Base-by-base conservation (phyloP, 2,888 invertebrate species). In the Epicampocera succincta region DNA sequence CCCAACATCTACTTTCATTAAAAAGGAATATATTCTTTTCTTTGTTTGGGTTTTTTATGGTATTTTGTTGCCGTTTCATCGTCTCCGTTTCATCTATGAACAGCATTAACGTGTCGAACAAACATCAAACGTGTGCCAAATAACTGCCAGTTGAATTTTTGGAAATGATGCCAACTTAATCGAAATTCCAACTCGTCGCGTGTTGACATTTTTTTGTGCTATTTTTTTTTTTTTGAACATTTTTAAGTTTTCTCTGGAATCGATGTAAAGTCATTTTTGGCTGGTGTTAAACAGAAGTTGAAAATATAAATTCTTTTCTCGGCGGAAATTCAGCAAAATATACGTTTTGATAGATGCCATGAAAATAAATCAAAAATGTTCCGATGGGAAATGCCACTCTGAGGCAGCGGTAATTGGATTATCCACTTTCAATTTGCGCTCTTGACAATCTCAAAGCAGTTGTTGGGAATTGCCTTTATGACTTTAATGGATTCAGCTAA, bases 131-230 rank as follows among this genome's bases (percentile, higher is more conserved):
- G 71, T 75, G 44, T 82, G 82, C 82, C 82, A 82, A 82, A 78
- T 71, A 82, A 82, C 48, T 78, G 74, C 65, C 78, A 82, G 58
- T 74, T 82, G 58, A 65, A n/a, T 61, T 77, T 78, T 58, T 71
- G 48, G 66, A 82, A 78, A 78, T 82, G 78, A 78, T 82, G 82
- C 82, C 82, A 82, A 82, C 82, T 82, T 82, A 78, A 82, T 82
- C 82, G 82, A 82, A 82, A 82, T 82, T 71, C 78, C 82, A 82
- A 82, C 74, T 82, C 82, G 82, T 82, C 78, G 78, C 82, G 82
- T 78, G 82, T 61, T 78, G 78, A 78, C 60, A 78, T 78, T 69
- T 68, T 73, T 58, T 46, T 29, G 12, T 19, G 58, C 42, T 17
- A 52, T 42, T 71, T 60, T 19, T 54, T 63, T 13, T 54, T n/a